Percentiles rank a stretch among this genome's conserved stretches.
These are phyloP conservation scores for Ochropleura leucogaster DNA, from an alignment of 2,888 invertebrate species.

Conservation along the genomic window DNA sequence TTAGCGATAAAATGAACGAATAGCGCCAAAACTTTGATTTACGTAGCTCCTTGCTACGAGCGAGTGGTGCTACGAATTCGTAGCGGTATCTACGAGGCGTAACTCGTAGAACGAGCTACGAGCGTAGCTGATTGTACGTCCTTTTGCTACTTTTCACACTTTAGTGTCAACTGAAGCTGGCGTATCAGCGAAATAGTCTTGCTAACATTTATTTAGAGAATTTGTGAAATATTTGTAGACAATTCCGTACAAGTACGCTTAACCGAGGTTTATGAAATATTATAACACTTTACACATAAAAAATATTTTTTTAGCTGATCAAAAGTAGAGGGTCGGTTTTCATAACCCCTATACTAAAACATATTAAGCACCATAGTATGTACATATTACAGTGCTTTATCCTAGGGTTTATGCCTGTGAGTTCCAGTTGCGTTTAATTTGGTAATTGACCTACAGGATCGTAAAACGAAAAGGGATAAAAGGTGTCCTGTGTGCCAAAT, in stretches of 20 bases:
- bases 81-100: slow-evolving; percentile 59
- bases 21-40: slow-evolving; percentile 54
- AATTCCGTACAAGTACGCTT: neutral
- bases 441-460: no score
- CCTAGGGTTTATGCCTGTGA: no score
- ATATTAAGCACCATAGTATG: no score
- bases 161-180: neutral
- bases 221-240: neutral
- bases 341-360: neutral
- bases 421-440: no score
- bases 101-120: slow-evolving; percentile 57
- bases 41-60: slow-evolving; percentile 52
- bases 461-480: no score
- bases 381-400: no score
- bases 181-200: neutral
- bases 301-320: neutral
- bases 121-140: slow-evolving; percentile 28
- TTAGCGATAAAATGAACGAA: slow-evolving; percentile 42
- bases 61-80: slow-evolving; percentile 64
- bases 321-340: neutral
- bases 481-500: no score
- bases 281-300: neutral
- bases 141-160: slow-evolving; percentile 25
- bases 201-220: neutral
- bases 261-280: neutral